Evolutionary conservation across 35 echinoderm and acorn worm genomes (phyloP).

Genomic region (Chiridota heheva): DNA sequence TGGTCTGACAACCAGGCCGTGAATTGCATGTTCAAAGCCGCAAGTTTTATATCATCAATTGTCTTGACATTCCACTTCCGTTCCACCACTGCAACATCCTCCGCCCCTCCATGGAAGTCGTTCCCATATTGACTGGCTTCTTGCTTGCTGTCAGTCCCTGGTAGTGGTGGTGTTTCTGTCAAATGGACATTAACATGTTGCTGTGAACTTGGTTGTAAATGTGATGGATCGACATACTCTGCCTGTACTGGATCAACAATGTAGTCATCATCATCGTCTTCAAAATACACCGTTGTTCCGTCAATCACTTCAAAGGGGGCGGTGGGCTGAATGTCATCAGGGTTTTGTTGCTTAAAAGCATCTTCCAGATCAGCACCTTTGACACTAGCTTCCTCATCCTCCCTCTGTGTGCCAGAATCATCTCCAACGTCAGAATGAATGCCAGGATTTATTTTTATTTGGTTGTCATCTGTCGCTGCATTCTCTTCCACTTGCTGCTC

Average conservation of each 20-base stretch:
- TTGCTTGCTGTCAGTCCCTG: neutral
- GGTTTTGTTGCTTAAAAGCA: conserved; percentile 14
- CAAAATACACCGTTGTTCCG: conserved; percentile 29
- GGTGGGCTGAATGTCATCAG: conserved; percentile 37
- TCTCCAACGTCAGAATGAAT: no score
- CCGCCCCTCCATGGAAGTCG: neutral
- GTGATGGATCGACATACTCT: neutral
- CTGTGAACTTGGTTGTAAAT: conserved; percentile 24
- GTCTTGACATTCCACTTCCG: neutral
- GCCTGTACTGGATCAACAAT: neutral
- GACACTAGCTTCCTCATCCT: no score
- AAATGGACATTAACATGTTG: neutral
- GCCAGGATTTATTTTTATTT: no score
- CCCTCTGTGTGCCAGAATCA: no score
- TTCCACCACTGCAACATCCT: neutral
- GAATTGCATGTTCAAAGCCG: conserved; percentile 8
- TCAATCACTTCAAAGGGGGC: conserved; percentile 37
- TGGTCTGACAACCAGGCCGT: neutral
- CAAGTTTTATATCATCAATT: neutral
- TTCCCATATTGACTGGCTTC: neutral
- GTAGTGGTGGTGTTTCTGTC: conserved; percentile 13
- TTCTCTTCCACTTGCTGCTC: no score
- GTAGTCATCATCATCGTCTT: conserved; percentile 21
- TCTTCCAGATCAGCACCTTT: no score
- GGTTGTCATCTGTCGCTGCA: no score